A percentile compares a stretch with the other conserved stretches of the same genome.
Conservation (phyloP, 2,888 invertebrate genomes). For the Rhodophaea formosa region DNA sequence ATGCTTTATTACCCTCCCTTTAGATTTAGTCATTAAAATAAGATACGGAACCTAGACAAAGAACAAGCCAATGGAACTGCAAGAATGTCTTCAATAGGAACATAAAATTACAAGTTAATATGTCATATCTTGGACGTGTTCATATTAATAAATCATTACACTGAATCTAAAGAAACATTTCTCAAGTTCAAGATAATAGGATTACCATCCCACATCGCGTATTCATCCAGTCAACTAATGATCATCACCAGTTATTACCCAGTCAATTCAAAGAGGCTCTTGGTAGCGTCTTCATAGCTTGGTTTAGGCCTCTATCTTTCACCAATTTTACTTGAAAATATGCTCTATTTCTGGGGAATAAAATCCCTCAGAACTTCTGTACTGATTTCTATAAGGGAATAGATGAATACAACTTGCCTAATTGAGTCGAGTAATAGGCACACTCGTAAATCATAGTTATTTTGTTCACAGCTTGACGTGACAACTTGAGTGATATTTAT, state of each 20-base stretch:
- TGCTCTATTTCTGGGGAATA: background rate
- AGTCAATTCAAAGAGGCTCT: background rate
- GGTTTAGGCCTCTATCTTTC: background rate
- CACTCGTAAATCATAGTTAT: slow-evolving; percentile 14
- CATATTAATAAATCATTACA: background rate
- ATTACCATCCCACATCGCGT: slow-evolving; percentile 28
- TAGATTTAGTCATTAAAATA: too few relatives aligned
- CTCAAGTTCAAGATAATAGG: slow-evolving; percentile 24
- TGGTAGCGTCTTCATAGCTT: background rate
- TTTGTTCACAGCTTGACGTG: slow-evolving; percentile 13
- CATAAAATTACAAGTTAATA: background rate
- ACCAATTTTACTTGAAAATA: background rate
- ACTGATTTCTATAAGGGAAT: background rate
- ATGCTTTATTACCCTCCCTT: too few relatives aligned
- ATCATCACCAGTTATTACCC: background rate
- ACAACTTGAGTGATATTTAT: slow-evolving; percentile 20
- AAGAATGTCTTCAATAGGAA: background rate
- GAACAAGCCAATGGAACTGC: too few relatives aligned
- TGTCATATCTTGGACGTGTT: background rate
- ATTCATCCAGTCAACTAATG: slow-evolving; percentile 23
- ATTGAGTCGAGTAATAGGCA: background rate
- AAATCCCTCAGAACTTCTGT: background rate
- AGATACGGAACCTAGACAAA: too few relatives aligned
- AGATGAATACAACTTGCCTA: slow-evolving; percentile 1
- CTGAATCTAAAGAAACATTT: slow-evolving; percentile 9